A percentile compares a stretch with the other conserved stretches of the same genome.
Conservation (phyloP, 2,888 invertebrate genomes). For the Tetheella fluctuosa region DNA sequence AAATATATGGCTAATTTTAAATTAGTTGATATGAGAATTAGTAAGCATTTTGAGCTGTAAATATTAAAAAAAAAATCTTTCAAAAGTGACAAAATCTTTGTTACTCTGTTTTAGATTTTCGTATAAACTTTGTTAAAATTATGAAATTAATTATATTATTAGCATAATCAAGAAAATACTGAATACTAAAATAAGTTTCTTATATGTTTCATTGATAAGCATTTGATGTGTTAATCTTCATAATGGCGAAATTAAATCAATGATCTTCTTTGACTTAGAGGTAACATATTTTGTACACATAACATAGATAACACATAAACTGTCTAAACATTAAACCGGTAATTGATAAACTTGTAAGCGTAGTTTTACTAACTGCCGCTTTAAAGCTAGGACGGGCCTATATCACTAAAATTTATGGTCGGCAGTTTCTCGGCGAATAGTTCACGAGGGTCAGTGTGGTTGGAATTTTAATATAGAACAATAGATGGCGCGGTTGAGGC, state of each 20-base stretch:
- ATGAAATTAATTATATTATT: no score
- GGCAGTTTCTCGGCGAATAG: conserved; percentile 19
- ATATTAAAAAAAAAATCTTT: no score
- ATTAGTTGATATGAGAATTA: background rate
- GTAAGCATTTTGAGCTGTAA: background rate
- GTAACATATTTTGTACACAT: no score
- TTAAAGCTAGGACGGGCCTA: conserved; percentile 24
- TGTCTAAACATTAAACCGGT: conserved; percentile 20
- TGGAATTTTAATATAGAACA: conserved; percentile 13
- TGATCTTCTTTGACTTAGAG: no score
- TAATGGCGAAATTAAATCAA: no score
- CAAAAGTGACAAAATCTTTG: background rate
- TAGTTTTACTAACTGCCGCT: conserved; percentile 20
- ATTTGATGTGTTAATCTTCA: no score
- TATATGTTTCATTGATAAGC: no score
- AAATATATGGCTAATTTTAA: background rate
- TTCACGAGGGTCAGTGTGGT: conserved; percentile 16
- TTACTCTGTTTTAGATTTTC: no score
- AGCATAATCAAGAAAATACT: no score
- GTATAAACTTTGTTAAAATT: no score
- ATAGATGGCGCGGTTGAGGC: background rate
- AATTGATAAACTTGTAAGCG: conserved; percentile 28
- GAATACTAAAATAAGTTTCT: no score
- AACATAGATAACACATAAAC: background rate
- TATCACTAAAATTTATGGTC: conserved; percentile 30